Conservation (phyloP, 2,888 invertebrate species). For the Apodemia duryi region DNA sequence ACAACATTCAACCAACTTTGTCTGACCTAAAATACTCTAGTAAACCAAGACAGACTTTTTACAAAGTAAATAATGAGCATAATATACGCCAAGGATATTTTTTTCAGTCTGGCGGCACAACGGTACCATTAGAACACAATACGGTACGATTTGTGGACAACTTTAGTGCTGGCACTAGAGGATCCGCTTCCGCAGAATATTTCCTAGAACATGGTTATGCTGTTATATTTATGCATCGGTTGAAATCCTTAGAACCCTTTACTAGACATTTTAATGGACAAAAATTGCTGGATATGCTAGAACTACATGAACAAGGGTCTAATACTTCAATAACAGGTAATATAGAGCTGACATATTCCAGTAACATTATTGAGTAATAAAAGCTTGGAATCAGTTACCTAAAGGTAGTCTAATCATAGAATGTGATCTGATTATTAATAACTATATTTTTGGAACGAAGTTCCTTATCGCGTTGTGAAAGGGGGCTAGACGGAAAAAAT, state of each 20-base stretch:
- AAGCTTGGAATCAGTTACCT: no score
- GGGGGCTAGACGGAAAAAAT: no score
- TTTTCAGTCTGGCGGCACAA: constrained; percentile 95
- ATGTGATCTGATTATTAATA: no score
- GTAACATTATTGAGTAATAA: no score
- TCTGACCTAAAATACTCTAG: no score
- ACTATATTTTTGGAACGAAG: no score
- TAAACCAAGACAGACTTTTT: no score
- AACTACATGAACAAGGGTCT: constrained; percentile 81
- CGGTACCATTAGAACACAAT: constrained; percentile 96
- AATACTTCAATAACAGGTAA: constrained; percentile 83
- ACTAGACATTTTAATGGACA: constrained; percentile 90
- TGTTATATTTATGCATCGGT: constrained; percentile 95
- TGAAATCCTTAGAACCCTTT: constrained; percentile 94
- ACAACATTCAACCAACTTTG: no score
- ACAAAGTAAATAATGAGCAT: no score
- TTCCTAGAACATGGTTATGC: constrained; percentile 91
- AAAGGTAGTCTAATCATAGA: no score
- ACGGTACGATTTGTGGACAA: constrained; percentile 99
- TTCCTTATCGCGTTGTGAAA: no score
- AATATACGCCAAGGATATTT: neutral
- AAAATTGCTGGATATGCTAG: constrained; percentile 88
- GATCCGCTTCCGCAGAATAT: constrained; percentile 96
- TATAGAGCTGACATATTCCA: neutral
- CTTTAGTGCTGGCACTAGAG: constrained; percentile 97